Conservation (phyloP, 2,888 invertebrate genomes). For the Amphipoea oculea region DNA sequence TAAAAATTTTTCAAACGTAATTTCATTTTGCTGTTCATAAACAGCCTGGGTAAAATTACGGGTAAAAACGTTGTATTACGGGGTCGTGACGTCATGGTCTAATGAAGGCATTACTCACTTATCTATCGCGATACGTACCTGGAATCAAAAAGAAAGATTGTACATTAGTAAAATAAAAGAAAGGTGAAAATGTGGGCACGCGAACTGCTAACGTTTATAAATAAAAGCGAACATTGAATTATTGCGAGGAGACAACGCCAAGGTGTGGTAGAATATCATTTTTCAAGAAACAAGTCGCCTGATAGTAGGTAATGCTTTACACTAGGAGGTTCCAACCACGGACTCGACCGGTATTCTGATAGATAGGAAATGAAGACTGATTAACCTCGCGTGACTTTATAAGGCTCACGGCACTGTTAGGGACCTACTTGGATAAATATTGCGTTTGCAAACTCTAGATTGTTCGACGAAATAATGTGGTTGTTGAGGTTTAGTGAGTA, state of each 20-base stretch:
- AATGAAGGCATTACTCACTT: slow-evolving; percentile 66
- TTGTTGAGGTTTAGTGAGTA: slow-evolving; percentile 35
- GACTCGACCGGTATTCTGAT: slow-evolving; percentile 83
- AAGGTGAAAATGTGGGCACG: slow-evolving; percentile 78
- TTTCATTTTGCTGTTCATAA: slow-evolving; percentile 64
- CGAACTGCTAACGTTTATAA: slow-evolving; percentile 85
- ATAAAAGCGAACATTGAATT: slow-evolving; percentile 84
- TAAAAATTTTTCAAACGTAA: slow-evolving; percentile 61
- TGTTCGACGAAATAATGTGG: slow-evolving; percentile 41
- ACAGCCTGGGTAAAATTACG: slow-evolving; percentile 55
- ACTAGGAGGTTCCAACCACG: slow-evolving; percentile 75
- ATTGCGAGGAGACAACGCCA: slow-evolving; percentile 81
- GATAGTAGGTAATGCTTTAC: slow-evolving; percentile 88
- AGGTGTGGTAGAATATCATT: slow-evolving; percentile 89
- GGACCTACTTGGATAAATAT: slow-evolving; percentile 76
- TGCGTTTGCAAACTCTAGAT: slow-evolving; percentile 69
- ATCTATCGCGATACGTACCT: slow-evolving; percentile 77
- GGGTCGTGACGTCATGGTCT: slow-evolving; percentile 47
- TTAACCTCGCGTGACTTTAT: slow-evolving; percentile 88
- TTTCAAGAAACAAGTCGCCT: slow-evolving; percentile 86
- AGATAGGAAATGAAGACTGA: slow-evolving; percentile 91
- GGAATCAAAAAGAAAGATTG: slow-evolving; percentile 79
- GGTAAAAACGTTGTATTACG: slow-evolving; percentile 48
- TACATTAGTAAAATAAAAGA: slow-evolving; percentile 79
- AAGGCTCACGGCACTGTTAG: slow-evolving; percentile 71